phyloP scores from a whole-genome alignment of 2,113 vertebrate genomes.

The Symphodus melops region DNA sequence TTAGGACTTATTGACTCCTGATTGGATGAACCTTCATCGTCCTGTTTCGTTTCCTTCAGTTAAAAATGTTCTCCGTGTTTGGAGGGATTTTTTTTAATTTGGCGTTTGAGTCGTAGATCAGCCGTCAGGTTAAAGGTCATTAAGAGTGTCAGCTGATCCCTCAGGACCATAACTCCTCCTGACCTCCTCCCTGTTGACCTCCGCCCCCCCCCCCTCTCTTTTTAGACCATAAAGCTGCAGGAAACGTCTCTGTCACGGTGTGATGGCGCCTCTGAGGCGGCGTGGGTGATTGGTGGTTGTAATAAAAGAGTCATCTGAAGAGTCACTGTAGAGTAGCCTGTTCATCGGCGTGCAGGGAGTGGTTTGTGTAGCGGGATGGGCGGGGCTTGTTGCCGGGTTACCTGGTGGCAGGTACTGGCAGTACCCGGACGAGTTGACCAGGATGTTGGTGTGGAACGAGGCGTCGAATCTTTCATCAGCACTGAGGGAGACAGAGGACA shows the following conservation, averaged over 20 bases:
- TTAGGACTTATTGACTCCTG: conserved; percentile 39
- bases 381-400: conserved; percentile 66
- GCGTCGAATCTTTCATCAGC: conserved; percentile 95
- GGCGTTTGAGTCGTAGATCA: too few species aligned
- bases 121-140: not conserved
- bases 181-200: conserved; percentile 7
- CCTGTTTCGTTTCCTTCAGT: not conserved
- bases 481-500: conserved; percentile 76
- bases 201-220: not conserved
- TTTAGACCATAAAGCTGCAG: conserved; percentile 12
- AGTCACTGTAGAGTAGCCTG: too few species aligned
- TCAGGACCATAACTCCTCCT: conserved; percentile 2
- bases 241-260: not conserved
- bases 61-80: too few species aligned
- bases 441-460: conserved; percentile 93
- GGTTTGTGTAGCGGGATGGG: not conserved
- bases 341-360: too few species aligned
- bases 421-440: conserved; percentile 89
- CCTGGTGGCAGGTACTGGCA: conserved; percentile 95
- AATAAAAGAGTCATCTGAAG: too few species aligned
- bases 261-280: not conserved
- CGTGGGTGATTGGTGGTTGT: too few species aligned
- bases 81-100: too few species aligned
- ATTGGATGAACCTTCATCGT: not conserved
- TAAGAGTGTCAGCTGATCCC: not conserved